phyloP scores from a whole-genome alignment of 2,888 invertebrate genomes.

The Stenodera caucasica region DNA sequence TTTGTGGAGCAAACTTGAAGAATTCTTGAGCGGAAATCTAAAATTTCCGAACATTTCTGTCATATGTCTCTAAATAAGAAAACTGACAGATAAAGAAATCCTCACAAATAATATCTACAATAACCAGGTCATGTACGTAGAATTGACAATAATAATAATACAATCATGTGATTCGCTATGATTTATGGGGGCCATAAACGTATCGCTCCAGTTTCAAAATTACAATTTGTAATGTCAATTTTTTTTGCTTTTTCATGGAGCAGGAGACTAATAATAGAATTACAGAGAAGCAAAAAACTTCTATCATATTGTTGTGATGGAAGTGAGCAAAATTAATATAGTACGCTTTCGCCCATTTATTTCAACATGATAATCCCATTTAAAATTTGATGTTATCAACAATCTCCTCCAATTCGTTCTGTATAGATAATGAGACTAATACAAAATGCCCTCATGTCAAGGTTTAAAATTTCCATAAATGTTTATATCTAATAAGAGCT shows the following conservation, averaged over 20 bases:
- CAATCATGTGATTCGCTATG: constrained; percentile 18
- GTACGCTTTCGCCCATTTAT: background rate
- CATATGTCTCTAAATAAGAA: constrained; percentile 18
- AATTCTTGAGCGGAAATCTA: constrained; percentile 2
- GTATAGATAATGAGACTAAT: background rate
- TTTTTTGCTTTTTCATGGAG: no score
- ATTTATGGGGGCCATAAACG: constrained; percentile 24
- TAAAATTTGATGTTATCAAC: background rate
- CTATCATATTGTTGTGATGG: background rate
- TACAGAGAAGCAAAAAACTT: background rate
- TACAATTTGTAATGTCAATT: no score
- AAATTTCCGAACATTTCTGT: constrained; percentile 8
- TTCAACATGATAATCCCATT: constrained; percentile 4
- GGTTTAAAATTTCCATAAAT: background rate
- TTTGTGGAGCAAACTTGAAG: no score
- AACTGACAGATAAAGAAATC: background rate
- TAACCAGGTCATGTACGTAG: constrained; percentile 14
- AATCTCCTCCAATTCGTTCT: constrained; percentile 4
- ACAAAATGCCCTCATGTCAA: background rate
- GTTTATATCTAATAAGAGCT: background rate
- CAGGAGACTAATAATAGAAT: background rate
- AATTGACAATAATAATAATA: constrained; percentile 27
- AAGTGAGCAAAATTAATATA: background rate
- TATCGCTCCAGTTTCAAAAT: constrained; percentile 17
- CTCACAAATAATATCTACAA: constrained; percentile 19